Evolutionary conservation across 2,888 invertebrate species (phyloP).

Genomic region (Aspidapion aeneum): DNA sequence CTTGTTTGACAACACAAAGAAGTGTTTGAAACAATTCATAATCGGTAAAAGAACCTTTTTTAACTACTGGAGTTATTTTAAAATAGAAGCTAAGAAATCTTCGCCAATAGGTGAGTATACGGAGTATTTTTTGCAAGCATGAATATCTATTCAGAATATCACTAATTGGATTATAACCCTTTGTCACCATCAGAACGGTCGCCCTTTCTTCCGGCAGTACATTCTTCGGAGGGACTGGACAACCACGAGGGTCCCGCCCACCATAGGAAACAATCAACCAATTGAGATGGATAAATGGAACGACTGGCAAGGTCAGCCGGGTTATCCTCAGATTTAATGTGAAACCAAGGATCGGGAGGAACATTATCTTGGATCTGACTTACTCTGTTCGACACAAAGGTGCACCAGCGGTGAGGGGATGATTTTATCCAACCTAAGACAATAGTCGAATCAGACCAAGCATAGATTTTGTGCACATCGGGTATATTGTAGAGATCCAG

Average conservation of each 20-base stretch:
- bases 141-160: background rate
- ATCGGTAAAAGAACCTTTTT: background rate
- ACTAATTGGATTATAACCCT: background rate
- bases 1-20: background rate
- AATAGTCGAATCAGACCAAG: background rate
- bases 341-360: background rate
- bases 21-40: background rate
- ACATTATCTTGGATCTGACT: background rate
- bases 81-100: background rate
- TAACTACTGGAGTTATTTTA: background rate
- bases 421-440: background rate
- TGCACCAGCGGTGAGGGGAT: background rate
- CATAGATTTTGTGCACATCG: background rate
- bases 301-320: background rate
- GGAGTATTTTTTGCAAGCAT: background rate
- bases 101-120: background rate
- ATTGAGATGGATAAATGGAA: background rate
- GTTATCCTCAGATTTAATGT: background rate
- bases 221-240: constrained; percentile 20
- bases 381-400: background rate
- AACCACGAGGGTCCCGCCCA: constrained; percentile 9
- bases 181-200: background rate
- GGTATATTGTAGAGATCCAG: background rate
- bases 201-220: constrained; percentile 7
- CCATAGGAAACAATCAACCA: background rate